Base-by-base conservation (phyloP, 1,140 invertebrate genomes). In the Tetragonula clypearis region DNA sequence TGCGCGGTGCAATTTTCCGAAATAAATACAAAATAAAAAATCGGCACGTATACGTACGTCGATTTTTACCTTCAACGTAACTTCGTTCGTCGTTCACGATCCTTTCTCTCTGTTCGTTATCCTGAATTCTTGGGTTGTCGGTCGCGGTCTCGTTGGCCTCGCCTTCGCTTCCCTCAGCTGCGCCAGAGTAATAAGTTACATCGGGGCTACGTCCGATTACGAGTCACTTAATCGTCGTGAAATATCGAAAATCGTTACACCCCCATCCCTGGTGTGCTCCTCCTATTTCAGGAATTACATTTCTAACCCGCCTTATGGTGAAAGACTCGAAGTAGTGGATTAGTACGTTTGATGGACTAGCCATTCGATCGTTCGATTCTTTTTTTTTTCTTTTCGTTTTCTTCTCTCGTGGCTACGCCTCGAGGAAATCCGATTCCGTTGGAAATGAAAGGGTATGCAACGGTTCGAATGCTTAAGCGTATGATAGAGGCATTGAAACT, bases 191-290 rank as follows among this genome's bases (percentile, higher is more conserved):
- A 83, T 69, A 83, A 58, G 62, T 83, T 83, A 69, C 81, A 77
- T 49, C 21, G 30, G 58, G 62, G 74, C 74, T 49, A 69, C 30
- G 74, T 68, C 66, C 74, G 82, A 83, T 83, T 55, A 60, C 74
- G 65, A 83, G 65, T 83, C 65, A 60, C 35, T 83, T 83, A 83
- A 83, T 78, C 82, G 73, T 55, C 53, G 30, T 77, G 74, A 69
- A 69, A 78, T 78, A 83, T 78, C 82, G 82, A 78, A 83, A 83
- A 83, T 83, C 82, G 74, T 83, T 83, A 83, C 74, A 53, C 53
- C 55, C 55, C 55, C 49, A 4, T 30, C 26, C 35, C 8, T 30
- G 26, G 41, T 41, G 30, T 17, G 53, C 65, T 78, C 55, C 69
- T 74, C 58, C 79, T 35, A 65, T 78, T 78, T 71, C 62, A 23